phyloP scores from a whole-genome alignment of 2,888 invertebrate species.

The Acronicta aceris region DNA sequence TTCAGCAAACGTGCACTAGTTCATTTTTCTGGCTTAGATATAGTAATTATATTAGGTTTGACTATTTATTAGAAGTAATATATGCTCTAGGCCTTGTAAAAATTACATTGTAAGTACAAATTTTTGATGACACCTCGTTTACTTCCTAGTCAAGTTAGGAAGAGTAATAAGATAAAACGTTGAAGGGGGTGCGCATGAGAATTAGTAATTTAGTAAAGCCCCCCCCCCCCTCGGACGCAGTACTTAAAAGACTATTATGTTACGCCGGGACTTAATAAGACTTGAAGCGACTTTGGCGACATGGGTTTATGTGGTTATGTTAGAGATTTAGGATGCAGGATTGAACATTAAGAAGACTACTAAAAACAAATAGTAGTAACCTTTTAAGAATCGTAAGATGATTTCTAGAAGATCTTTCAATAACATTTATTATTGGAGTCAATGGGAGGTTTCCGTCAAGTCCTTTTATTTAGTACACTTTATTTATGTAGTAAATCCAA shows the following conservation, averaged over 20 bases:
- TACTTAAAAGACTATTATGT: constrained; percentile 45
- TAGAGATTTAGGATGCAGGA: neutral
- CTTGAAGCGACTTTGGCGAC: constrained; percentile 4
- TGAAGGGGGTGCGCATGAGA: constrained; percentile 16
- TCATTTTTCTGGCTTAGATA: too few species aligned
- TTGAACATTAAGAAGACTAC: neutral
- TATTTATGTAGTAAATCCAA: too few species aligned
- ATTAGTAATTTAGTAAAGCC: constrained; percentile 25
- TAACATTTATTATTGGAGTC: too few species aligned
- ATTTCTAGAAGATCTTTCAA: too few species aligned
- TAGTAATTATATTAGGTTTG: too few species aligned
- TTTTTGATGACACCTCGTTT: neutral
- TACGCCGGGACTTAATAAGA: constrained; percentile 37
- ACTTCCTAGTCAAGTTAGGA: constrained; percentile 14
- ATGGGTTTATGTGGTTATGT: constrained; percentile 5
- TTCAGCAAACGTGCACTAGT: too few species aligned
- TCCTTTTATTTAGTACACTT: too few species aligned
- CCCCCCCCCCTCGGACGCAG: constrained; percentile 13
- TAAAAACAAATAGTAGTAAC: neutral
- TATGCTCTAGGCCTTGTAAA: too few species aligned
- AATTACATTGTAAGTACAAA: too few species aligned
- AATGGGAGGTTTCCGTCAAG: too few species aligned
- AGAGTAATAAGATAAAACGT: constrained; percentile 15
- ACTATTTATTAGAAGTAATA: too few species aligned
- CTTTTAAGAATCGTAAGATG: too few species aligned